Evolutionary conservation across 2,888 invertebrate genomes (phyloP).

Genomic region (Agonopterix alstromeriana): DNA sequence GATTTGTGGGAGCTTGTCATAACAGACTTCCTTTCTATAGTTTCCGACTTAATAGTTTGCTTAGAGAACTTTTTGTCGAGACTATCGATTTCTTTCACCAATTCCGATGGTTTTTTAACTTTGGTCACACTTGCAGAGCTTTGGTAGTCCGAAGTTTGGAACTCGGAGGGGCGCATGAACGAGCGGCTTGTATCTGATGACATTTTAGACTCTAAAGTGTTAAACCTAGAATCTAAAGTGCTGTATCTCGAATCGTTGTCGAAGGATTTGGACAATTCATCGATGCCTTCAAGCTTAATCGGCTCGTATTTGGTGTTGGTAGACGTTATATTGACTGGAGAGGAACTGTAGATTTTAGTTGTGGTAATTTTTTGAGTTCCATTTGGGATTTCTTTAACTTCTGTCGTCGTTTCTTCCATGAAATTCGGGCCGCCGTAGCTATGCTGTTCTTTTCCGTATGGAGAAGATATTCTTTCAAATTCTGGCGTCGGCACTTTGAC

Average conservation of each 20-base stretch:
- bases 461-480: slow-evolving; percentile 59
- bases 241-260: slow-evolving; percentile 70
- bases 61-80: slow-evolving; percentile 81
- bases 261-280: slow-evolving; percentile 65
- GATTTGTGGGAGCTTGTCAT: slow-evolving; percentile 79
- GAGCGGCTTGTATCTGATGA: slow-evolving; percentile 68
- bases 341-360: slow-evolving; percentile 75
- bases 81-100: slow-evolving; percentile 71
- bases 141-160: slow-evolving; percentile 56
- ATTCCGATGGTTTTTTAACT: slow-evolving; percentile 51
- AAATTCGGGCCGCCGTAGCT: slow-evolving; percentile 63
- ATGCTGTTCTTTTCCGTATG: slow-evolving; percentile 58
- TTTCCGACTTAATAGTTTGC: slow-evolving; percentile 81
- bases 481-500: slow-evolving; percentile 61
- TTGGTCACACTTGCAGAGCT: slow-evolving; percentile 39
- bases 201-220: slow-evolving; percentile 63
- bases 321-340: slow-evolving; percentile 68
- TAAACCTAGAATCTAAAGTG: slow-evolving; percentile 63
- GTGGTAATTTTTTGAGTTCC: slow-evolving; percentile 75
- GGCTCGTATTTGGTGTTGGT: slow-evolving; percentile 70
- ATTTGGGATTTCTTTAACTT: slow-evolving; percentile 73
- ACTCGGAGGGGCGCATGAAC: slow-evolving; percentile 72
- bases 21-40: slow-evolving; percentile 81
- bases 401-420: slow-evolving; percentile 69
- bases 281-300: slow-evolving; percentile 65